Evolutionary conservation across 2,797 vertebrate genomes (phyloP).

Genomic region (Macropodus opercularis): DNA sequence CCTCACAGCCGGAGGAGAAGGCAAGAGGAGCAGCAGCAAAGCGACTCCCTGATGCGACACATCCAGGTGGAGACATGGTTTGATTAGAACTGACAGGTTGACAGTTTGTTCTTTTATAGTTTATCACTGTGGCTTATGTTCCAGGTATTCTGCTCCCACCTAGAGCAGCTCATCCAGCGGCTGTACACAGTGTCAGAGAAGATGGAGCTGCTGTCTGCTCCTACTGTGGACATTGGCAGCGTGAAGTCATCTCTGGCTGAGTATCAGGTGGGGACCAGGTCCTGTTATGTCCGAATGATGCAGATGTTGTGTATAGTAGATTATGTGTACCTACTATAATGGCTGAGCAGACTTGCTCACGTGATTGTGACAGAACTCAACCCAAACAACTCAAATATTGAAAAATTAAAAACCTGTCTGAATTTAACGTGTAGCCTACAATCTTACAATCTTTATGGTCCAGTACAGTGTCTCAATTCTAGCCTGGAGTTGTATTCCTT

Average conservation of each 20-base stretch:
- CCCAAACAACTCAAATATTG: no score
- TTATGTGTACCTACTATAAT: no score
- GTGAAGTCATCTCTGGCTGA: constrained; percentile 82
- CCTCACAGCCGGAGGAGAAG: constrained; percentile 34
- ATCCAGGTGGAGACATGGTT: constrained; percentile 81
- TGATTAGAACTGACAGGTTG: neutral
- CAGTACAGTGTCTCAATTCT: no score
- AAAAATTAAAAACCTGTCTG: no score
- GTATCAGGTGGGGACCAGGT: constrained; percentile 82
- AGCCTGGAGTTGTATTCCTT: neutral
- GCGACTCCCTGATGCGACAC: constrained; percentile 83
- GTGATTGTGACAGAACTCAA: no score
- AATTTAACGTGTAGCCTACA: no score
- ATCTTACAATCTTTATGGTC: no score
- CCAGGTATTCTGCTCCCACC: constrained; percentile 89
- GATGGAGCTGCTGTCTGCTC: constrained; percentile 75
- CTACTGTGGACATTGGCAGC: constrained; percentile 68
- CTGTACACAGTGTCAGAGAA: constrained; percentile 80
- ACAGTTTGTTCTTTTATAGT: no score
- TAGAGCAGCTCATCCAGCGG: constrained; percentile 89
- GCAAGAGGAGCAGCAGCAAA: constrained; percentile 52
- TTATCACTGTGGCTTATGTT: constrained; percentile 6
- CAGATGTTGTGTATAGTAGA: no score
- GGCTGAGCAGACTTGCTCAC: no score
- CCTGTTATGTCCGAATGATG: no score